Conservation (phyloP, 53 echinoderm and acorn worm species). For the Paelopatides confundens region DNA sequence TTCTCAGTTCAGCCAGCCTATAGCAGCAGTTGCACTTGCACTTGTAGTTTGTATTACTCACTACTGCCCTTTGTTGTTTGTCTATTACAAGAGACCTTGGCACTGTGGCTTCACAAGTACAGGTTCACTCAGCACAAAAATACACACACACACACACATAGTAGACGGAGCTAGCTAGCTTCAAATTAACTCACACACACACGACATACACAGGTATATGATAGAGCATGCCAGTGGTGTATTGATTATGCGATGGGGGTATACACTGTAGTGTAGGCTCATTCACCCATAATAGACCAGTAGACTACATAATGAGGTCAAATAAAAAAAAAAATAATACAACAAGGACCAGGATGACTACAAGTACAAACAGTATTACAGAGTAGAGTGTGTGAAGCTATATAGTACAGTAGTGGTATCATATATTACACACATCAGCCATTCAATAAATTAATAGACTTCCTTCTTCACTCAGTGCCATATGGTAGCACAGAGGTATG, state of each 20-base stretch:
- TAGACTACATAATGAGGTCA: conserved; percentile 45
- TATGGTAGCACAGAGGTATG: not conserved
- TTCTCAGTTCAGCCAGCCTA: not conserved
- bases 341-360: conserved; percentile 9
- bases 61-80: conserved; percentile 43
- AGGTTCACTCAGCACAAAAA: not conserved
- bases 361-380: no score
- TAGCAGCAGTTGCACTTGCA: not conserved
- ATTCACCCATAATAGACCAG: conserved; percentile 30
- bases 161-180: not conserved
- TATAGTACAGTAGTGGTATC: no score
- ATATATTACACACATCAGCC: not conserved
- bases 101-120: conserved; percentile 6
- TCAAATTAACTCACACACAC: conserved; percentile 35
- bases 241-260: conserved; percentile 15
- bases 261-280: not conserved
- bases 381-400: no score
- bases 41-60: not conserved
- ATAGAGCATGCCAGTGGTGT: not conserved
- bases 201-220: not conserved
- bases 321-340: no score
- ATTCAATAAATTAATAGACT: conserved; percentile 29
- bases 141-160: not conserved
- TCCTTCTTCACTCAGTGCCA: not conserved
- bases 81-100: conserved; percentile 26